Evolutionary conservation across 1,140 invertebrate genomes (phyloP).

Genomic region (Pemphigus obesinymphae): DNA sequence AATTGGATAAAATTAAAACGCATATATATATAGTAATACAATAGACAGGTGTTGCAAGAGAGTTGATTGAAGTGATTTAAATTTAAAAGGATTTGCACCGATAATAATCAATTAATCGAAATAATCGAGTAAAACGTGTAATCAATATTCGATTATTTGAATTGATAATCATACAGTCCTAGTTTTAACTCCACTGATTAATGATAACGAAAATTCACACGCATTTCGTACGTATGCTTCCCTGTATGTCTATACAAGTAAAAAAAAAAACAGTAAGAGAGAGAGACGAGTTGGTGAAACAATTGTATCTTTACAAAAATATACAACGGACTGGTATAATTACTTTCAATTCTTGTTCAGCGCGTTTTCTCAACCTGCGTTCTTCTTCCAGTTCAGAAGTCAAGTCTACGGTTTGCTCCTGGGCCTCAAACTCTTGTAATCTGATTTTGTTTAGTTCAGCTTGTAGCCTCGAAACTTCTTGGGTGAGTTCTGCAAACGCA

Average conservation of each 20-base stretch:
- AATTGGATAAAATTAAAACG: too few relatives aligned
- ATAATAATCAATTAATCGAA: too few relatives aligned
- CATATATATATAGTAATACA: too few relatives aligned
- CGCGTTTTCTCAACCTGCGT: conserved; percentile 51
- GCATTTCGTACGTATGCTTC: too few relatives aligned
- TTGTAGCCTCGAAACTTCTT: conserved; percentile 61
- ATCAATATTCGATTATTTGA: too few relatives aligned
- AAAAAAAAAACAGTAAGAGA: background rate
- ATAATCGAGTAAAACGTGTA: too few relatives aligned
- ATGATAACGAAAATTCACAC: too few relatives aligned
- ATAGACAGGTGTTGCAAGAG: too few relatives aligned
- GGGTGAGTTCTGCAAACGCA: conserved; percentile 57
- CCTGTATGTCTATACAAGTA: background rate
- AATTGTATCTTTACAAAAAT: background rate
- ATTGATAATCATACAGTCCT: too few relatives aligned
- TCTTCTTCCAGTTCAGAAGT: conserved; percentile 58
- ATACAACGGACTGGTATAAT: background rate
- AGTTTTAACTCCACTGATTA: too few relatives aligned
- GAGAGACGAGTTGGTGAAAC: background rate
- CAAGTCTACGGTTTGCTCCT: conserved; percentile 56
- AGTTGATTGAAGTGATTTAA: too few relatives aligned
- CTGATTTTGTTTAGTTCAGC: conserved; percentile 61
- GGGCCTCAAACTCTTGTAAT: conserved; percentile 66
- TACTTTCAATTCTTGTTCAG: conserved; percentile 54
- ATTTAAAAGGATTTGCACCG: too few relatives aligned